These are phyloP conservation scores for Gymnocephalus cernua DNA, from an alignment of 2,113 vertebrate species.

Conservation along the genomic window DNA sequence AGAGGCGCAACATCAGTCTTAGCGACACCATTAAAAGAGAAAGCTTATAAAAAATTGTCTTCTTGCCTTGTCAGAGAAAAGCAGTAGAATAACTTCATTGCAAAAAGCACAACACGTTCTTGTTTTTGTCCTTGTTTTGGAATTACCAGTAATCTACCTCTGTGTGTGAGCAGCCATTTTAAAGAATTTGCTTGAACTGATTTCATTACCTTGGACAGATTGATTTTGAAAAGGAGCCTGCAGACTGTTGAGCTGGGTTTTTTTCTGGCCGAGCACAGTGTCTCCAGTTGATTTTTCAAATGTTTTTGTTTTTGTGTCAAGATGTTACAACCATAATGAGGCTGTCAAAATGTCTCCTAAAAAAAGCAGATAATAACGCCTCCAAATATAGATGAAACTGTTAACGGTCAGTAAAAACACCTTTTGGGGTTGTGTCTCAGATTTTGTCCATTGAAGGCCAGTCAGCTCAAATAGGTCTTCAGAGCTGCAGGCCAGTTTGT, in stretches of 20 bases:
- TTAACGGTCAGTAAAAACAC: not conserved
- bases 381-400: not conserved
- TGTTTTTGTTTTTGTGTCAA: slow-evolving; percentile 1
- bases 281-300: not conserved
- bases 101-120: not conserved
- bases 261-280: not conserved
- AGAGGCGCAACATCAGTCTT: not conserved
- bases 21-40: not conserved
- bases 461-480: slow-evolving; percentile 28
- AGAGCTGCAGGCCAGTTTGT: slow-evolving; percentile 1
- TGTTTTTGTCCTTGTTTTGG: not conserved
- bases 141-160: not conserved
- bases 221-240: slow-evolving; percentile 1
- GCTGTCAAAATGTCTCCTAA: not conserved
- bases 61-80: not conserved
- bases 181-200: not conserved
- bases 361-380: not conserved
- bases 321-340: not conserved
- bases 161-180: not conserved
- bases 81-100: not conserved
- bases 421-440: not conserved
- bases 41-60: not conserved
- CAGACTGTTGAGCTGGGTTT: not conserved
- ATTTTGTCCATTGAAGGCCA: slow-evolving; percentile 59
- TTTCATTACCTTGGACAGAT: slow-evolving; percentile 10